Evolutionary conservation across 2,888 invertebrate genomes (phyloP).

Genomic region (Gryllus longicercus): DNA sequence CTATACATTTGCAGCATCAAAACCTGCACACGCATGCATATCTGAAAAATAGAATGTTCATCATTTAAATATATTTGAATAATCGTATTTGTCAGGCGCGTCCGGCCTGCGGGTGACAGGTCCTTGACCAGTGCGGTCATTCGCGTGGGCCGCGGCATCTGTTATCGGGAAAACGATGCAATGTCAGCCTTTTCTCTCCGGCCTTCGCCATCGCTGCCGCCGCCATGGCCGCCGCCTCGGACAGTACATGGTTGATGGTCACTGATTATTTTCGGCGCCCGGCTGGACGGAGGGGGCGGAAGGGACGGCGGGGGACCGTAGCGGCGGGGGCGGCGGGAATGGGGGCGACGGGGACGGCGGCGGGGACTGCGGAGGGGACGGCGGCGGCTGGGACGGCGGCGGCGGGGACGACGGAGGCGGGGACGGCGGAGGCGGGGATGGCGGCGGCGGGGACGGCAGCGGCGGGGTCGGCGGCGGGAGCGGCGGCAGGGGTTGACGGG

Average conservation of each 20-base stretch:
- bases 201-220: neutral
- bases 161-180: neutral
- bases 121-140: constrained; percentile 30
- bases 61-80: constrained; percentile 36
- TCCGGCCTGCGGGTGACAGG: constrained; percentile 29
- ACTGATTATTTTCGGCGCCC: neutral
- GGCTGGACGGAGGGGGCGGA: neutral
- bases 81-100: constrained; percentile 35
- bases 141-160: constrained; percentile 11
- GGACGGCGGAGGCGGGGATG: too few relatives aligned
- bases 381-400: constrained; percentile 33
- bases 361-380: constrained; percentile 22
- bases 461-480: too few relatives aligned
- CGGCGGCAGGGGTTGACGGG: too few relatives aligned
- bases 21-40: constrained; percentile 32
- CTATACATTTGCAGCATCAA: constrained; percentile 26
- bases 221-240: neutral
- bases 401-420: too few relatives aligned
- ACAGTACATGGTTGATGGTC: neutral
- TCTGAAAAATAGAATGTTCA: constrained; percentile 33
- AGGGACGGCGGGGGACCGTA: neutral
- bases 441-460: too few relatives aligned
- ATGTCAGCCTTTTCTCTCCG: constrained; percentile 11
- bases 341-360: neutral
- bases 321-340: neutral